Evolutionary conservation across 2,888 invertebrate genomes (phyloP).

Genomic region (Andrena minutula): DNA sequence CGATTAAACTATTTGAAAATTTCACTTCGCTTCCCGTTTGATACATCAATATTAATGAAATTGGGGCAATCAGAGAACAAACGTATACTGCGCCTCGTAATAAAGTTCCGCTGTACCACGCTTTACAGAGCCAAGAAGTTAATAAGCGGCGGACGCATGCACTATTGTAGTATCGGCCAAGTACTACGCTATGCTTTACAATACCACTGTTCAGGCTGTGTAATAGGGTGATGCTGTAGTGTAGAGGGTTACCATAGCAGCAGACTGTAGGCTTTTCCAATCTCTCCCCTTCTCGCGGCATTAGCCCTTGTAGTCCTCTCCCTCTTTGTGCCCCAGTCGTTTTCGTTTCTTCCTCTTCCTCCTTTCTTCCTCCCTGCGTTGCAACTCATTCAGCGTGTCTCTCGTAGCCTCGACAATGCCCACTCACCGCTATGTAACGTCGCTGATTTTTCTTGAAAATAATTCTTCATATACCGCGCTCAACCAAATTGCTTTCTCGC

Average conservation of each 20-base stretch:
- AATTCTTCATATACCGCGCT: conserved; percentile 19
- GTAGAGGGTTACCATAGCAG: conserved; percentile 79
- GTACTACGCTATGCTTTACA: conserved; percentile 37
- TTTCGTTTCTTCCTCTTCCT: conserved; percentile 39
- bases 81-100: conserved; percentile 25
- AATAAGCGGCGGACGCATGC: conserved; percentile 48
- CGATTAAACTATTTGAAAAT: too few relatives aligned
- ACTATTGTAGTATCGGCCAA: conserved; percentile 41
- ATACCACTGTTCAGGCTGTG: conserved; percentile 44
- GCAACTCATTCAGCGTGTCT: conserved; percentile 50
- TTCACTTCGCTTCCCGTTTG: too few relatives aligned
- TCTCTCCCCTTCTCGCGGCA: conserved; percentile 67
- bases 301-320: conserved; percentile 39
- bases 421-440: conserved; percentile 72
- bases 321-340: conserved; percentile 17
- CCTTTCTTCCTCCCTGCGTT: conserved; percentile 20
- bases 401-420: conserved; percentile 54
- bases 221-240: conserved; percentile 61
- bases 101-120: conserved; percentile 26
- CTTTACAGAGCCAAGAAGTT: conserved; percentile 43
- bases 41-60: too few relatives aligned
- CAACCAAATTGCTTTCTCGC: conserved; percentile 20
- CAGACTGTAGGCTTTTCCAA: conserved; percentile 76
- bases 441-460: conserved; percentile 50
- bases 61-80: too few relatives aligned